Evolutionary conservation across 2,797 vertebrate species (phyloP), one percentile per base, ranked within the genome.

Genomic region (Siniperca obscura): DNA sequence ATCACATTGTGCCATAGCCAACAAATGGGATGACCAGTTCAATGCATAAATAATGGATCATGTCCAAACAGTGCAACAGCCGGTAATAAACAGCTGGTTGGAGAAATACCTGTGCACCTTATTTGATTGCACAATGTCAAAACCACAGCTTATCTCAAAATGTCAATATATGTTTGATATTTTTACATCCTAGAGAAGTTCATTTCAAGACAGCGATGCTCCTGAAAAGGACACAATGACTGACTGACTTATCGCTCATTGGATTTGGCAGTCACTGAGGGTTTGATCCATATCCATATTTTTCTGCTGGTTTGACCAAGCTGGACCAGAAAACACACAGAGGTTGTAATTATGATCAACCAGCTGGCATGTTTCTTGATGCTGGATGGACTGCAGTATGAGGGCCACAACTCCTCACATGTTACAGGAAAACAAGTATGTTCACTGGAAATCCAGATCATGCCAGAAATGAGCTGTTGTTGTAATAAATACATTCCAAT

Each of bases 291-390:
- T 30, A 30, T 30, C 30, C 72, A 66, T 52, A 61, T 88, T 76
- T 83, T 60, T 75, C 17, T 1, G 3, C 50, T 27, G 40, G 70
- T 89, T 84, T 72, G 56, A 83, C 75, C 82, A 66, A 81, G 71
- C 61, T 64, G 12, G 81, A 90, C 48, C 67, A 50, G 53, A 61
- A 78, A 80, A 71, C 46, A 69, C 76, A 71, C 19, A 10, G 62
- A 77, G 74, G 78, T 82, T 81, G 70, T 87, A 85, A 90, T 87
- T 89, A 87, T 68, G 78, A 83, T 86, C 81, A 85, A 79, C 42
- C 86, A 85, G 74, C 82, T 87, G 87, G 76, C 74, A 65, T 25
- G 14, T 55, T 69, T 69, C 46, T 38, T 61, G 50, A 78, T 65
- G 65, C 50, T 60, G 67, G 81, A 80, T 56, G 21, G 59, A 48